Base-by-base conservation (phyloP, 2,113 vertebrate genomes). In the Petromus typicus region DNA sequence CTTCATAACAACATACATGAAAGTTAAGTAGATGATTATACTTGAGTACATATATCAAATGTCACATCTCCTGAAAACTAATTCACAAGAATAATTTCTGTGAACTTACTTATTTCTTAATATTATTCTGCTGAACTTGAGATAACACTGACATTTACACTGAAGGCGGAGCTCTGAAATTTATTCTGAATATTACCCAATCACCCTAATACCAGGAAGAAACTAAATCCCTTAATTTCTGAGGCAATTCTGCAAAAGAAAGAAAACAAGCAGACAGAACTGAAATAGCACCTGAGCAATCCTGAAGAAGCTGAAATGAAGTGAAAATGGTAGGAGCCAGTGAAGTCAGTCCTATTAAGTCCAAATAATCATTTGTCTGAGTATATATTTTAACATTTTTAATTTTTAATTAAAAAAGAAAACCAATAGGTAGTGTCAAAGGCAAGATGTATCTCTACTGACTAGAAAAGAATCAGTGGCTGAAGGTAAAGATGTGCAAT, bases 81-180 rank as follows among this genome's bases (percentile, higher is more conserved):
- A 84, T 88, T 95, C 94, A 96, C 63, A 78, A 95, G 73, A 96
- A 86, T 95, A 78, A 94, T 96, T 94, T 97, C 94, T 96, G 76
- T 94, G 95, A 96, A 91, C 93, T 89, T 94, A 90, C 93, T 97
- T 96, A 94, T 91, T 98, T 97, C 95, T 97, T 96, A 97, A 95
- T 95, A 95, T 93, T 82, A 73, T 90, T 94, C 61, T 91, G 84
- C 87, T 90, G 89, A 94, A 89, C 75, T 87, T 30, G 63, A 90
- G 91, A 95, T 95, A 97, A 93, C 80, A 82, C 91, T 97, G 96
- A 97, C 93, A 97, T 97, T 96, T 97, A 97, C 91, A 96, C 84
- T 97, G 54, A 93, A 97, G 93, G 92, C 63, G 87, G 78, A 86
- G 87, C 89, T 95, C 81, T 96, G 71, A 96, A 95, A 95, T 95